phyloP scores from a whole-genome alignment of 2,888 invertebrate species.

The Lamellibrachia columna region DNA sequence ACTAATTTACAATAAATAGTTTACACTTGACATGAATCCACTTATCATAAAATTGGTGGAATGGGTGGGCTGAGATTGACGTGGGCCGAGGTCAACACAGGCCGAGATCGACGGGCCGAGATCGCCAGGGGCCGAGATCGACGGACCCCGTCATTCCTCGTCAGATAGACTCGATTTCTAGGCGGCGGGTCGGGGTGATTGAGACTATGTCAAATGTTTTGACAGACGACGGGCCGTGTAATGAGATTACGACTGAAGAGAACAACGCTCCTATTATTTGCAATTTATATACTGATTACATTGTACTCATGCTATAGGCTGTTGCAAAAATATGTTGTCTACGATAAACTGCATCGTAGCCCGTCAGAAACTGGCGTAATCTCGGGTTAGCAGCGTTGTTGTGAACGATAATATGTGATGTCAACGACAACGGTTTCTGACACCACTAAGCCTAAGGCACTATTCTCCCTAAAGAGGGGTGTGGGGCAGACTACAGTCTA shows the following conservation, averaged over 20 bases:
- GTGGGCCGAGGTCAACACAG: too few relatives aligned
- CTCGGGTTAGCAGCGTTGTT: not conserved
- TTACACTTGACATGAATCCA: too few relatives aligned
- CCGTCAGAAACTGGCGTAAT: not conserved
- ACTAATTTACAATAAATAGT: too few relatives aligned
- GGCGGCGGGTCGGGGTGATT: not conserved
- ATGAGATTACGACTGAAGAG: not conserved
- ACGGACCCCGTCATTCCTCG: too few relatives aligned
- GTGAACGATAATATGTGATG: constrained; percentile 3
- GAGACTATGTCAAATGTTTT: not conserved
- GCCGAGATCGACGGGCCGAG: too few relatives aligned
- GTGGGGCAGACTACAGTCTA: too few relatives aligned
- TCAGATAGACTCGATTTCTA: too few relatives aligned
- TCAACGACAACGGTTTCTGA: not conserved
- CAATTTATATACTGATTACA: not conserved
- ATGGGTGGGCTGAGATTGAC: too few relatives aligned
- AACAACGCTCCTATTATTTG: not conserved
- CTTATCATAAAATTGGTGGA: too few relatives aligned
- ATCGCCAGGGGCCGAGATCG: too few relatives aligned
- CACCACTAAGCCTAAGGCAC: not conserved
- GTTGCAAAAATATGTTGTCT: constrained; percentile 2
- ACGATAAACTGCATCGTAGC: not conserved
- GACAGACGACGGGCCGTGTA: not conserved
- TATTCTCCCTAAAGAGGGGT: too few relatives aligned
- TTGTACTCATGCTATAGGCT: not conserved